Evolutionary conservation across 1,140 invertebrate genomes (phyloP).

Genomic region (Pentalonia nigronervosa): DNA sequence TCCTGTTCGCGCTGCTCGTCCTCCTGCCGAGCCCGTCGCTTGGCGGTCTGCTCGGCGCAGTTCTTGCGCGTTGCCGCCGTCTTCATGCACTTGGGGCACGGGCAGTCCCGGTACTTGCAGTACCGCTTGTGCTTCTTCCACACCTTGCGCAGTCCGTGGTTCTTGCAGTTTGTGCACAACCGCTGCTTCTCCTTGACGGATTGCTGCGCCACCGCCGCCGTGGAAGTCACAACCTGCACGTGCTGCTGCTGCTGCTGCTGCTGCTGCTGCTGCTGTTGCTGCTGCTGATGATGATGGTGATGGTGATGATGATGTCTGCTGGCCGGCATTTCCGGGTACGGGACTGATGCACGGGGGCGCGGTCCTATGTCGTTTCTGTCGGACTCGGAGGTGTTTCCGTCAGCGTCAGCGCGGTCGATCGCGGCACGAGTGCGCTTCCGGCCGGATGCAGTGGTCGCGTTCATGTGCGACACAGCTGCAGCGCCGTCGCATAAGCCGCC

Average conservation of each 20-base stretch:
- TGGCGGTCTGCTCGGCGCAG: conserved; percentile 52
- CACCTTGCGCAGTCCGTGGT: conserved; percentile 40
- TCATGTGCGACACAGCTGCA: neutral
- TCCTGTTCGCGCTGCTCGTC: conserved; percentile 55
- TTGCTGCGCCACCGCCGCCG: neutral
- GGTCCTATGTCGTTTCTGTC: neutral
- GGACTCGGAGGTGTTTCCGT: neutral
- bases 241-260: conserved; percentile 24
- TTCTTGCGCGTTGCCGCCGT: conserved; percentile 54
- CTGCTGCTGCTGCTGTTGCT: conserved; percentile 15
- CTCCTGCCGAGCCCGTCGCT: conserved; percentile 39
- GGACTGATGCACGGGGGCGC: neutral
- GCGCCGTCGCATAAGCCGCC: neutral
- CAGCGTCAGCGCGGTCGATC: neutral
- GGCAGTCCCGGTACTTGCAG: conserved; percentile 48
- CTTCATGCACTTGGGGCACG: conserved; percentile 42
- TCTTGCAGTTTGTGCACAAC: conserved; percentile 49
- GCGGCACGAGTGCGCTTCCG: neutral
- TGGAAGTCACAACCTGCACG: neutral
- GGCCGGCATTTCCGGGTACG: neutral
- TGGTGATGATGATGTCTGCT: neutral
- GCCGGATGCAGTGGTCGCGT: neutral
- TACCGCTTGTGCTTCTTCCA: conserved; percentile 56
- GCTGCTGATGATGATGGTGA: neutral
- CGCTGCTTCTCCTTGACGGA: conserved; percentile 40